Percentiles rank a stretch among this genome's conserved stretches.
These are phyloP conservation scores for Drosophila cardini DNA, from an alignment of 1,140 invertebrate genomes.

Conservation along the genomic window DNA sequence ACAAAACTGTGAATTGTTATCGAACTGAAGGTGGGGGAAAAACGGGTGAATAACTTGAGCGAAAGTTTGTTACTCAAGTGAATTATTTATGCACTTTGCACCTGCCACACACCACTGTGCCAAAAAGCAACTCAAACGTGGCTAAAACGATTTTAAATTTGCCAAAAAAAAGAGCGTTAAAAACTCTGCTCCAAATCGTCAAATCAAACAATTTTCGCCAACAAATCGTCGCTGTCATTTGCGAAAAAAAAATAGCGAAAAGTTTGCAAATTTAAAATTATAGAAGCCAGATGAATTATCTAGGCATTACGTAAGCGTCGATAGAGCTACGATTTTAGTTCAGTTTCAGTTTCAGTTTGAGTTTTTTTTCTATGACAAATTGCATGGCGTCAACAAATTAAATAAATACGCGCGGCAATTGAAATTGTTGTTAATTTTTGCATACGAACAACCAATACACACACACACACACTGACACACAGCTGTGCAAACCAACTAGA, in stretches of 20 bases:
- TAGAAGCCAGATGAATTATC: conserved; percentile 29
- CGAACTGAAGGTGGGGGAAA: background rate
- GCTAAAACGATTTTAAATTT: conserved; percentile 48
- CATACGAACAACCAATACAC: conserved; percentile 17
- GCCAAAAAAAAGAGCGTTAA: conserved; percentile 40
- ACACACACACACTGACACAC: conserved; percentile 37
- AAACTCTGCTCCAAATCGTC: conserved; percentile 48
- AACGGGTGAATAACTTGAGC: conserved; percentile 11
- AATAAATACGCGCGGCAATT: conserved; percentile 60
- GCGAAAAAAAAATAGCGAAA: conserved; percentile 40
- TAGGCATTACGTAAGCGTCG: conserved; percentile 59
- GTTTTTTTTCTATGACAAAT: conserved; percentile 57
- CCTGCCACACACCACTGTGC: conserved; percentile 41
- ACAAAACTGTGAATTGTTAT: conserved; percentile 27
- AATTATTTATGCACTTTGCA: conserved; percentile 68
- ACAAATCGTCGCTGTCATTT: conserved; percentile 59
- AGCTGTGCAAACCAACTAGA: conserved; percentile 63
- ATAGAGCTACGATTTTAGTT: conserved; percentile 42
- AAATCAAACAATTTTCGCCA: conserved; percentile 47
- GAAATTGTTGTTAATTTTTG: conserved; percentile 54
- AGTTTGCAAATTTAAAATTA: conserved; percentile 69
- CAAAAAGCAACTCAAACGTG: conserved; percentile 65
- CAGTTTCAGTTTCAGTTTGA: background rate
- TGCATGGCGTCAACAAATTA: conserved; percentile 72
- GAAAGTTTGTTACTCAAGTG: conserved; percentile 68